These are phyloP conservation scores for Pangasius sanitwongsei DNA, from an alignment of 2,797 vertebrate species.

Conservation along the genomic window DNA sequence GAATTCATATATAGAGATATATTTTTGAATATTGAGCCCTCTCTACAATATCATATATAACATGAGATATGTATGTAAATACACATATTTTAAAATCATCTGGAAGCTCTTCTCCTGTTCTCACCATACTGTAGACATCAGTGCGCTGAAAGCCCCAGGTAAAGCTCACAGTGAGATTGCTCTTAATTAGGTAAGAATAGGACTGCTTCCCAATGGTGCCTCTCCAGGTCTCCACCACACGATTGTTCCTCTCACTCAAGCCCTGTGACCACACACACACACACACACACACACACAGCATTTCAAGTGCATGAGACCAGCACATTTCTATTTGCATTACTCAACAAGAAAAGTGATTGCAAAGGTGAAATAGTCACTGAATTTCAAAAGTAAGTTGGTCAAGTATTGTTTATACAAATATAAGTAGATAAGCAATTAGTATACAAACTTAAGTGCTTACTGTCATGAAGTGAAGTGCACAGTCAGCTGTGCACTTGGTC, in stretches of 20 bases:
- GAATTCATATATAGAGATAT: not conserved
- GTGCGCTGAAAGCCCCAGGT: slow-evolving; percentile 93
- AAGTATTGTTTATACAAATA: not conserved
- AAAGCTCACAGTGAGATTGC: slow-evolving; percentile 85
- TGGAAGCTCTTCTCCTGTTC: slow-evolving; percentile 5
- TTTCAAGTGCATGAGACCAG: not conserved
- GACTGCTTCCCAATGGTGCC: slow-evolving; percentile 86
- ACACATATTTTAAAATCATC: not conserved
- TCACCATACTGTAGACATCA: slow-evolving; percentile 59
- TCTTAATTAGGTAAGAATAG: slow-evolving; percentile 86
- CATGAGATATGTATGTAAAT: not conserved
- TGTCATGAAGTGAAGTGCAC: slow-evolving; percentile 87
- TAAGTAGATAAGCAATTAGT: not conserved
- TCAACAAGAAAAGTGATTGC: not conserved
- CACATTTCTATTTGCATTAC: not conserved
- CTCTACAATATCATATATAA: not conserved
- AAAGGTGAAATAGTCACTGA: not conserved
- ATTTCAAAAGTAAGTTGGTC: not conserved
- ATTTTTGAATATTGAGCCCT: not conserved
- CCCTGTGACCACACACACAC: slow-evolving; percentile 71
- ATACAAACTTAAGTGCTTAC: slow-evolving; percentile 70
- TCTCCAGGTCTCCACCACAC: slow-evolving; percentile 85
- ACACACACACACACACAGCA: not conserved
- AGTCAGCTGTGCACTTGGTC: slow-evolving; percentile 83
- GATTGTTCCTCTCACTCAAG: slow-evolving; percentile 79